A percentile compares a stretch with the other conserved stretches of the same genome.
These are phyloP conservation scores for Erinaceus europaeus DNA, from an alignment of 2,113 vertebrate species.

Conservation along the genomic window DNA sequence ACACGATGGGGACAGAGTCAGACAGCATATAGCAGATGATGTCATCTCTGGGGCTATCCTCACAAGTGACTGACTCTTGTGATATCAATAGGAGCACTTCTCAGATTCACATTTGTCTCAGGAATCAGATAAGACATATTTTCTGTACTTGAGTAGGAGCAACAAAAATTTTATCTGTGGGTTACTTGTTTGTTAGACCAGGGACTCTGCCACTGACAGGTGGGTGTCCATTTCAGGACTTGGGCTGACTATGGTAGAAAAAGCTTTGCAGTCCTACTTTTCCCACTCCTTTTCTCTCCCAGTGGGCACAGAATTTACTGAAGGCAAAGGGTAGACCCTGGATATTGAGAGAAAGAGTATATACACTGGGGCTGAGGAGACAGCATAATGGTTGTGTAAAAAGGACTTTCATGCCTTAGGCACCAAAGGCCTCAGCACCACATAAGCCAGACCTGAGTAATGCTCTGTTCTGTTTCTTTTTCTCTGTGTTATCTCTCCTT, in stretches of 20 bases:
- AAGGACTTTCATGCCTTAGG: too few relatives aligned
- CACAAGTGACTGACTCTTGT: conserved; percentile 23
- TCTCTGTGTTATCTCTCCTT: too few relatives aligned
- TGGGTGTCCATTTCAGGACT: neutral
- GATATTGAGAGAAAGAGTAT: too few relatives aligned
- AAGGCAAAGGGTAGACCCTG: neutral
- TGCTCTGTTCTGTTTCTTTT: too few relatives aligned
- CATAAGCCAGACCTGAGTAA: too few relatives aligned
- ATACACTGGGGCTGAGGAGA: too few relatives aligned
- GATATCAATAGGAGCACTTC: neutral
- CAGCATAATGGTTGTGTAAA: too few relatives aligned
- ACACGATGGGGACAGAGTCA: neutral
- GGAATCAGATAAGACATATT: neutral
- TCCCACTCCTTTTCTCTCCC: neutral
- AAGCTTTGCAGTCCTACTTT: neutral
- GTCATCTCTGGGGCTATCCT: neutral
- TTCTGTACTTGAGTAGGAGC: neutral
- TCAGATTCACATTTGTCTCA: conserved; percentile 13
- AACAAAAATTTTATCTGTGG: neutral
- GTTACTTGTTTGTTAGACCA: neutral
- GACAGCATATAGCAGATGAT: neutral
- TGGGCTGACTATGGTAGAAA: neutral
- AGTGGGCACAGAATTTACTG: neutral
- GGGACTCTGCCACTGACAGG: neutral
- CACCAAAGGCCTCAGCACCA: too few relatives aligned